Conservation (phyloP, 1,140 invertebrate genomes). For the Bombus polaris region DNA sequence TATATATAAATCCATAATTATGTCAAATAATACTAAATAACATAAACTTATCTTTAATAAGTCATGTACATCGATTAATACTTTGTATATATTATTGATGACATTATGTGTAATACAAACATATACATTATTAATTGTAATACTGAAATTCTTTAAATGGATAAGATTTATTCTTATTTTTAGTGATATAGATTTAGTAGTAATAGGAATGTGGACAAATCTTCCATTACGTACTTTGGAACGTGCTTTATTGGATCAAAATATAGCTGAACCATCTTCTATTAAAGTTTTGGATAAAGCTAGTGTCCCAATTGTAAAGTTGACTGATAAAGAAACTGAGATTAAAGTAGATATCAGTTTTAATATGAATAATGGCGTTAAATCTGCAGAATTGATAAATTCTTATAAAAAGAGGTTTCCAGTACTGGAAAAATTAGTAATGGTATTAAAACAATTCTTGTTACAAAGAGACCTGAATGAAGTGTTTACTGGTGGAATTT, state of each 20-base stretch:
- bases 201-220: constrained; percentile 97
- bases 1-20: too few species aligned
- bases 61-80: too few species aligned
- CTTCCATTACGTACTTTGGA: constrained; percentile 95
- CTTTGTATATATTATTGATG: too few species aligned
- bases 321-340: constrained; percentile 97
- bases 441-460: constrained; percentile 99
- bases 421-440: constrained; percentile 94
- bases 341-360: constrained; percentile 99
- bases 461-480: constrained; percentile 98
- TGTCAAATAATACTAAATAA: too few species aligned
- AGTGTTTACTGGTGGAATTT: constrained; percentile 99
- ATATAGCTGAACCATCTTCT: constrained; percentile 93
- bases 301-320: constrained; percentile 98
- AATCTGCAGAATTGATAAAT: constrained; percentile 97
- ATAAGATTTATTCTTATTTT: constrained; percentile 62
- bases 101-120: neutral
- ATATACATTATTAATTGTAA: neutral
- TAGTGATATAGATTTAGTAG: constrained; percentile 99
- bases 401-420: constrained; percentile 91
- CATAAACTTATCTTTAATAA: too few species aligned
- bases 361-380: constrained; percentile 97
- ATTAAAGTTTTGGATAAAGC: constrained; percentile 98
- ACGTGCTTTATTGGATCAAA: constrained; percentile 92
- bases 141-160: neutral